Evolutionary conservation across 1,140 invertebrate species (phyloP), one percentile per base, ranked within the genome.

Genomic region (Papilio polyxenes): DNA sequence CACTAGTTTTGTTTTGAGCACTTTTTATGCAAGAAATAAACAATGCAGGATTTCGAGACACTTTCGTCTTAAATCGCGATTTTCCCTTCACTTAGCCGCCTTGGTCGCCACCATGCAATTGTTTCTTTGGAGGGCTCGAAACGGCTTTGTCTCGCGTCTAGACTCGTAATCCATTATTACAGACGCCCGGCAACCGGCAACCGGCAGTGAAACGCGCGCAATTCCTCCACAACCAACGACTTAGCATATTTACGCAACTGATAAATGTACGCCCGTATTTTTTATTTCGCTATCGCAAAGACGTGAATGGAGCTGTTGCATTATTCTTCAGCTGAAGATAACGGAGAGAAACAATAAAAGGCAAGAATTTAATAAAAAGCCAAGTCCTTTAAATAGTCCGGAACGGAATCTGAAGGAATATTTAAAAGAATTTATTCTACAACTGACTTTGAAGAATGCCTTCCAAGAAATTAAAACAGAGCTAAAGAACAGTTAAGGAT

Each of bases 111-210:
- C 84, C 53, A 56, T 75, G 75, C 82, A 37, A 81, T 69, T 69
- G 37, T 20, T 77, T 62, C 80, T 81, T 82, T 85, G 76, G 88
- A 89, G 86, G 86, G 87, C 87, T 89, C 86, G 85, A 86, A 91
- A 87, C 88, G 86, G 87, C 88, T 91, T 91, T 92, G 90, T 91
- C 91, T 92, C 90, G 85, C 86, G 89, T 88, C 91, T 91, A 92
- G 91, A 92, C 91, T 90, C 88, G 89, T 92, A 94, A 93, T 94
- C 89, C 90, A 92, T 94, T 91, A 90, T 88, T 89, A 90, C 87
- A 89, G 86, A 85, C 87, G 85, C 88, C 85, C 72, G 62, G 78
- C 65, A 82, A 76, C 76, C 82, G 69, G 85, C 81, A 86, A 85
- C 82, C 82, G 89, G 88, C 92, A 92, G 87, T 83, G 84, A 87